phyloP scores from a whole-genome alignment of 2,797 vertebrate species.

The Megalops cyprinoides region DNA sequence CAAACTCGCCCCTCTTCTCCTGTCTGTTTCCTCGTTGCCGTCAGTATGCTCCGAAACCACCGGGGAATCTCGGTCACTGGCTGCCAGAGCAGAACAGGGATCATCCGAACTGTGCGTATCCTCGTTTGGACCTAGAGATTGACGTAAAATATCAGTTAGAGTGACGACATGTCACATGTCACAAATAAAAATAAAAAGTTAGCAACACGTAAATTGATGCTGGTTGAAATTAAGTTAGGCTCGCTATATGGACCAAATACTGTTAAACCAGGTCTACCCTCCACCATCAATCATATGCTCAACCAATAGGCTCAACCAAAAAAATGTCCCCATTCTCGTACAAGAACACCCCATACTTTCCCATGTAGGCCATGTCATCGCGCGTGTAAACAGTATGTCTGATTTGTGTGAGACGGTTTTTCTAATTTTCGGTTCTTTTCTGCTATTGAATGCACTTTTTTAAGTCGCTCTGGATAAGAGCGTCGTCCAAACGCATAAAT shows the following conservation, averaged over 20 bases:
- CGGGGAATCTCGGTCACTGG: slow-evolving; percentile 84
- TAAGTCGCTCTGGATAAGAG: too few species aligned
- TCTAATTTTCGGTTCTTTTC: too few species aligned
- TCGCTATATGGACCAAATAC: neutral
- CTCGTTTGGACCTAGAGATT: slow-evolving; percentile 58
- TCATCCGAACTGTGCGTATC: slow-evolving; percentile 50
- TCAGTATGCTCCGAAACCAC: slow-evolving; percentile 76
- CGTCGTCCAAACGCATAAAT: too few species aligned
- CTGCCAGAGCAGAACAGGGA: slow-evolving; percentile 58
- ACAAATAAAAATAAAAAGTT: neutral
- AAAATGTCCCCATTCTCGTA: neutral
- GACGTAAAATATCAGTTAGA: slow-evolving; percentile 22
- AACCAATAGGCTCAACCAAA: slow-evolving; percentile 37
- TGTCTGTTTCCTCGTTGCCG: slow-evolving; percentile 58
- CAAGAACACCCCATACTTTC: neutral
- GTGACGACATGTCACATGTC: neutral
- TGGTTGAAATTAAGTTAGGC: neutral
- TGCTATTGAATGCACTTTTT: too few species aligned
- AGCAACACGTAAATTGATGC: neutral
- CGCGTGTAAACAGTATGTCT: neutral
- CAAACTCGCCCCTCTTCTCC: slow-evolving; percentile 54
- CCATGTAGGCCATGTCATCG: neutral
- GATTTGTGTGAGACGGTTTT: neutral
- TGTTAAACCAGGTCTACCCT: neutral
- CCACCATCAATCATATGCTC: neutral